Evolutionary conservation across 2,113 vertebrate species (phyloP).

Genomic region (Pogonocichla stellata): DNA sequence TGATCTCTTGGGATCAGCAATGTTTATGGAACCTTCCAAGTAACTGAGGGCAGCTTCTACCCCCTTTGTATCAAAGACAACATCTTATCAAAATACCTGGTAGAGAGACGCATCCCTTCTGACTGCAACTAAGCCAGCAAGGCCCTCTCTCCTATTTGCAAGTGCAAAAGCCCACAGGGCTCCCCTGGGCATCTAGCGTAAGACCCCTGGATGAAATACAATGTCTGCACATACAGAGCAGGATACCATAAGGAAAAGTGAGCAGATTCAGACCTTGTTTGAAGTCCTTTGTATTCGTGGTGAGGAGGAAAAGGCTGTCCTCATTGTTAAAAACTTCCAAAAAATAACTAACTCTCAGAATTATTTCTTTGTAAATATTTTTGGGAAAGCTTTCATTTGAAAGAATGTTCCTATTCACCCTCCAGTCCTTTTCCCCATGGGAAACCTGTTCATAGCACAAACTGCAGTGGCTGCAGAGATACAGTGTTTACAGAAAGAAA

Average conservation of each 20-base stretch:
- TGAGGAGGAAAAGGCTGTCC: background rate
- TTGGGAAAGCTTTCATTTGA: background rate
- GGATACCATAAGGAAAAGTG: background rate
- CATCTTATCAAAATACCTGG: background rate
- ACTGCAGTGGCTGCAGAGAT: background rate
- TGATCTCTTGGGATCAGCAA: background rate
- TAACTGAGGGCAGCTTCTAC: background rate
- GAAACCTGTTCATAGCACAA: background rate
- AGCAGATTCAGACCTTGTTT: background rate
- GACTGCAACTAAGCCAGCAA: background rate
- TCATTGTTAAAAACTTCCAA: background rate
- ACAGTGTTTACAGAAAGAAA: background rate
- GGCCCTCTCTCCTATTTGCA: background rate
- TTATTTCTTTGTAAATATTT: background rate
- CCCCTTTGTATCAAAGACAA: background rate
- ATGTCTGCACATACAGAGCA: accelerated
- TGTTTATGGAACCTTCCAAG: background rate
- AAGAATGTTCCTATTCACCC: background rate
- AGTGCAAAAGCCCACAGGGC: background rate
- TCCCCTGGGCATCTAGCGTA: background rate
- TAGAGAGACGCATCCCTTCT: background rate
- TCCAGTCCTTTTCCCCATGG: background rate
- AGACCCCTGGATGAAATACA: background rate
- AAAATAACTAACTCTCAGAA: background rate
- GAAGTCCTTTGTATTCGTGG: background rate